Evolutionary conservation across 2,113 vertebrate species (phyloP).

Genomic region (Ranitomeya imitator): DNA sequence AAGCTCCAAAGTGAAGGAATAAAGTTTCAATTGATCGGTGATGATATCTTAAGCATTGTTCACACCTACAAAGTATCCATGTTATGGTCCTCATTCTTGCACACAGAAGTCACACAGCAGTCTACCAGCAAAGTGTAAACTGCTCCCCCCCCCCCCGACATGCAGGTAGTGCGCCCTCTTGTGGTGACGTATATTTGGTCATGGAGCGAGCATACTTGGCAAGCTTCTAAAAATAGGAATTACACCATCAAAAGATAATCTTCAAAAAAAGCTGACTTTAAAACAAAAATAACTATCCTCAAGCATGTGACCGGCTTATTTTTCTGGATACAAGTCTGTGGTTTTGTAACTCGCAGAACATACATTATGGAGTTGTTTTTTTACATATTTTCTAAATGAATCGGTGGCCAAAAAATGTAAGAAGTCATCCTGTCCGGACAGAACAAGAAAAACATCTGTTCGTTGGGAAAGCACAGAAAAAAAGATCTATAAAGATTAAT

Average conservation of each 20-base stretch:
- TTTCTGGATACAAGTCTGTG: not conserved
- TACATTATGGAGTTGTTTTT: slow-evolving; percentile 18
- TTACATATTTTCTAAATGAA: not conserved
- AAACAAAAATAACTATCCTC: not conserved
- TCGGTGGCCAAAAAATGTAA: not conserved
- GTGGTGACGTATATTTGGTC: not conserved
- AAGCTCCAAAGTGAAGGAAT: not conserved
- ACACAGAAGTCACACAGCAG: not conserved
- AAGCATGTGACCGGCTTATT: not conserved
- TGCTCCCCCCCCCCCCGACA: not conserved
- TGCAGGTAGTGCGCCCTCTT: not conserved
- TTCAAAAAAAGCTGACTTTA: not conserved
- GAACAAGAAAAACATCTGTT: slow-evolving; percentile 7
- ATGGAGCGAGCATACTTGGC: not conserved
- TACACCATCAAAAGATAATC: not conserved
- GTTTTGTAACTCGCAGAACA: not conserved
- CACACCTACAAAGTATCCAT: not conserved
- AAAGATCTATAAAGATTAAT: not conserved
- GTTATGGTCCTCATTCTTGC: not conserved
- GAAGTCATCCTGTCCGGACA: not conserved
- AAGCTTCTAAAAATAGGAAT: slow-evolving; percentile 3
- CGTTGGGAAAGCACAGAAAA: not conserved
- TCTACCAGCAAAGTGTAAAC: not conserved
- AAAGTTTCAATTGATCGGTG: not conserved
- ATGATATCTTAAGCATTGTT: not conserved